These are phyloP conservation scores for Oopsacas minuta DNA, from an alignment of 37 sponge, comb jelly and placozoan species.

Conservation along the genomic window DNA sequence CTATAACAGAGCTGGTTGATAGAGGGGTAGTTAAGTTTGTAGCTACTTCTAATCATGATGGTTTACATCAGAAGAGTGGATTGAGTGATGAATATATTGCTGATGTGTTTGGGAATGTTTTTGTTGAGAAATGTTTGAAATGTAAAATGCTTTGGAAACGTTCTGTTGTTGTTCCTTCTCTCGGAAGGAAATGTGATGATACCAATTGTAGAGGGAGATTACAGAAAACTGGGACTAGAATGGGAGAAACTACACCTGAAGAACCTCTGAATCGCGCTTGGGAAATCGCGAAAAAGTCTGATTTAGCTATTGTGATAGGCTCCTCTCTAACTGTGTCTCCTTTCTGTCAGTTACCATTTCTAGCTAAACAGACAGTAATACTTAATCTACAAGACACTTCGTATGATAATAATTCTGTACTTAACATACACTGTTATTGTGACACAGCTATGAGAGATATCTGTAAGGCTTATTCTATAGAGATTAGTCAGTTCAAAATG, in stretches of 20 bases:
- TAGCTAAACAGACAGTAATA: constrained; percentile 1
- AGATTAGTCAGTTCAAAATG: neutral
- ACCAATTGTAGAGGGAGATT: constrained; percentile 17
- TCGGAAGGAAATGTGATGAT: constrained; percentile 21
- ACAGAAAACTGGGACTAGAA: constrained; percentile 29
- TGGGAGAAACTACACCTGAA: constrained; percentile 21
- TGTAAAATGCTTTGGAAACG: constrained; percentile 22
- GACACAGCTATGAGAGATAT: neutral
- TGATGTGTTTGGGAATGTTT: constrained; percentile 27
- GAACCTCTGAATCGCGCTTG: constrained; percentile 23
- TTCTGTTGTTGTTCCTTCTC: constrained; percentile 16
- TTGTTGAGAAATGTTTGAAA: constrained; percentile 25
- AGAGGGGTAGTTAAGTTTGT: constrained; percentile 22
- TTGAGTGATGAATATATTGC: constrained; percentile 16
- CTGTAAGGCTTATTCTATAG: neutral
- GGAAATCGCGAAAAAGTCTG: constrained; percentile 22
- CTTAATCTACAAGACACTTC: constrained; percentile 21
- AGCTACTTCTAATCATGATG: constrained; percentile 32
- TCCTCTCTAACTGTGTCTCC: constrained; percentile 19
- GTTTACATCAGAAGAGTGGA: constrained; percentile 32
- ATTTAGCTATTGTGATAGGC: constrained; percentile 28
- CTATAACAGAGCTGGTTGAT: constrained; percentile 7
- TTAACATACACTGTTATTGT: constrained; percentile 14
- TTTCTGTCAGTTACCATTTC: constrained; percentile 28
- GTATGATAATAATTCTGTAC: constrained; percentile 10